phyloP scores from a whole-genome alignment of 1,140 invertebrate species.

The Streblospio benedicti region DNA sequence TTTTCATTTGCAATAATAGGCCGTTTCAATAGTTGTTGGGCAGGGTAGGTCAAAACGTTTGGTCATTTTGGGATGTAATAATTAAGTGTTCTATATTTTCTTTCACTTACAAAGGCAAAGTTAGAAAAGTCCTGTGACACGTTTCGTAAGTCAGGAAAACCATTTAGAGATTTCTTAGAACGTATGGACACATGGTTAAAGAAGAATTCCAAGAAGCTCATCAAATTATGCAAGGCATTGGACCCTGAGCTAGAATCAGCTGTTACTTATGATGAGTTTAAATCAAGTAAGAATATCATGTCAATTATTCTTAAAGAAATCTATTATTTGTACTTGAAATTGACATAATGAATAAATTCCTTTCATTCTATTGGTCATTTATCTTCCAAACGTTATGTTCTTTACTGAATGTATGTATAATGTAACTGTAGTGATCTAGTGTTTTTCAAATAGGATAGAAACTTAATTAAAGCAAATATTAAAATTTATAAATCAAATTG shows the following conservation, averaged over 20 bases:
- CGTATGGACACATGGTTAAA: slow-evolving; percentile 35
- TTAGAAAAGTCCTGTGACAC: slow-evolving; percentile 32
- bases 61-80: no score
- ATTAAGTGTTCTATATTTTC: neutral
- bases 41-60: no score
- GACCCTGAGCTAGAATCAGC: slow-evolving; percentile 30
- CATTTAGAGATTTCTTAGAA: slow-evolving; percentile 31
- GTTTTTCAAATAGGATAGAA: no score
- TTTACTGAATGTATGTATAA: neutral
- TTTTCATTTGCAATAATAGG: no score
- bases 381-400: neutral
- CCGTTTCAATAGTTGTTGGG: no score
- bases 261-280: slow-evolving; percentile 38
- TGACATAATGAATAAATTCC: neutral
- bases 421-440: neutral
- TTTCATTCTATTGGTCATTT: neutral
- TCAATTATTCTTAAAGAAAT: neutral
- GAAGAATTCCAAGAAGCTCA: slow-evolving; percentile 19
- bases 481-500: slow-evolving; percentile 3
- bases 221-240: slow-evolving; percentile 30
- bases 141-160: slow-evolving; percentile 24
- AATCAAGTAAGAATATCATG: slow-evolving; percentile 29
- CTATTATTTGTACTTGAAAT: neutral
- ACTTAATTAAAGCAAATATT: neutral
- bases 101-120: slow-evolving; percentile 28